These are phyloP conservation scores for Orestias chungarensis DNA, from an alignment of 2,797 vertebrate species.

Conservation along the genomic window DNA sequence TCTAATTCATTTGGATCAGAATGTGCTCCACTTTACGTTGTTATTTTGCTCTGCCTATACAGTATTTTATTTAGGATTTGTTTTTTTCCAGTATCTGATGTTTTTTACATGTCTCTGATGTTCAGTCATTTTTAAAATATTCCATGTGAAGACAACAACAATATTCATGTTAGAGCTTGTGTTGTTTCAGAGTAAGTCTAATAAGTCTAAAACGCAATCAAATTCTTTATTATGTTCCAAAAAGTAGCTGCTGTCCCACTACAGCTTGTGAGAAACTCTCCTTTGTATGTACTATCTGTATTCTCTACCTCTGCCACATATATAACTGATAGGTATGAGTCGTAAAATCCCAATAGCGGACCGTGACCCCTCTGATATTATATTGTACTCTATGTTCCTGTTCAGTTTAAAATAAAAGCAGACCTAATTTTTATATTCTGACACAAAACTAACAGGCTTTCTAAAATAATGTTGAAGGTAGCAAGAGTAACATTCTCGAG, in stretches of 20 bases:
- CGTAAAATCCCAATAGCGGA: too few species aligned
- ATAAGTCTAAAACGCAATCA: slow-evolving; percentile 22
- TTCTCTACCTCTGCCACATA: neutral
- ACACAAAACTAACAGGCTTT: neutral
- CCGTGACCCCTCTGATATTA: too few species aligned
- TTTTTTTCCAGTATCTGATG: neutral
- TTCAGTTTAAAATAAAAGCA: neutral
- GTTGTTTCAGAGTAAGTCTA: too few species aligned
- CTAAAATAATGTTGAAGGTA: neutral
- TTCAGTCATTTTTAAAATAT: neutral
- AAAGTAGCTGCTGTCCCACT: neutral
- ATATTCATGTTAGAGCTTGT: neutral
- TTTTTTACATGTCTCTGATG: neutral
- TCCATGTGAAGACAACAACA: neutral
- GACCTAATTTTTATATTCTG: neutral
- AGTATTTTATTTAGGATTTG: too few species aligned
- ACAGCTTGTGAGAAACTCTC: neutral
- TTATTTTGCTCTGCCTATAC: too few species aligned
- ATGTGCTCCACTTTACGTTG: too few species aligned
- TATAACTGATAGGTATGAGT: neutral
- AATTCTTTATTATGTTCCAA: neutral
- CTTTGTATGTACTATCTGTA: neutral
- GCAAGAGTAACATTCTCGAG: too few species aligned
- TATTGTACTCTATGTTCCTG: neutral
- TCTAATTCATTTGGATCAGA: too few species aligned